Conservation (phyloP, 2,113 vertebrate species). For the Lutjanus erythropterus region DNA sequence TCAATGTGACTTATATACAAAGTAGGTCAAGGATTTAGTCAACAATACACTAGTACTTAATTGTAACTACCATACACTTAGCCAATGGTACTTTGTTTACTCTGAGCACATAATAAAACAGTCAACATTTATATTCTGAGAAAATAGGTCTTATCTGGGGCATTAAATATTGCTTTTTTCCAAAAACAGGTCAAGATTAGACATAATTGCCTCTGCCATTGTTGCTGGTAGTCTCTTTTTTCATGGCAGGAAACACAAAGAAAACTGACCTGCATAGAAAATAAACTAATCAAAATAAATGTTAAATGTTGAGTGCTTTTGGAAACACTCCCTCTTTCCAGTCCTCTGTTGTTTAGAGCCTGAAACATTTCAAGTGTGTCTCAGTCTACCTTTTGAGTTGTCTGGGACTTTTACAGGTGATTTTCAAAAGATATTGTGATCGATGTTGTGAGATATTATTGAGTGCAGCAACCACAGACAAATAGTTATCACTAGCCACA, state of each 20-base stretch:
- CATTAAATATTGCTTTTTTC: conserved; percentile 20
- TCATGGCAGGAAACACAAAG: conserved; percentile 10
- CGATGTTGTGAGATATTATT: not conserved
- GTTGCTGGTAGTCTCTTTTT: not conserved
- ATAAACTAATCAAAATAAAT: too few species aligned
- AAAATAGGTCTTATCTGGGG: conserved; percentile 36
- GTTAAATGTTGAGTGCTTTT: conserved; percentile 9
- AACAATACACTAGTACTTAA: conserved; percentile 6
- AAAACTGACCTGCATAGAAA: conserved; percentile 23
- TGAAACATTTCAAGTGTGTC: not conserved
- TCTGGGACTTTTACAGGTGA: conserved; percentile 28
- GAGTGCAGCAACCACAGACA: conserved; percentile 9
- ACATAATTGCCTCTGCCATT: not conserved
- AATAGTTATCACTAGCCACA: conserved; percentile 15
- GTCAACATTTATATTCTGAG: conserved; percentile 26
- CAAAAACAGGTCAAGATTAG: conserved; percentile 49
- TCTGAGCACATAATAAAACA: not conserved
- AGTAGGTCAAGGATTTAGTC: conserved; percentile 53
- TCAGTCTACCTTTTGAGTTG: not conserved
- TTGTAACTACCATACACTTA: conserved; percentile 3
- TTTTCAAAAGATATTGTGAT: conserved; percentile 1
- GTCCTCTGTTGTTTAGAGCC: not conserved
- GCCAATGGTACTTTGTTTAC: conserved; percentile 19
- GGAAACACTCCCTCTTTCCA: not conserved
- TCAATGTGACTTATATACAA: conserved; percentile 12